These are phyloP conservation scores for Dinomys branickii DNA, from an alignment of 2,113 vertebrate species.

Conservation along the genomic window DNA sequence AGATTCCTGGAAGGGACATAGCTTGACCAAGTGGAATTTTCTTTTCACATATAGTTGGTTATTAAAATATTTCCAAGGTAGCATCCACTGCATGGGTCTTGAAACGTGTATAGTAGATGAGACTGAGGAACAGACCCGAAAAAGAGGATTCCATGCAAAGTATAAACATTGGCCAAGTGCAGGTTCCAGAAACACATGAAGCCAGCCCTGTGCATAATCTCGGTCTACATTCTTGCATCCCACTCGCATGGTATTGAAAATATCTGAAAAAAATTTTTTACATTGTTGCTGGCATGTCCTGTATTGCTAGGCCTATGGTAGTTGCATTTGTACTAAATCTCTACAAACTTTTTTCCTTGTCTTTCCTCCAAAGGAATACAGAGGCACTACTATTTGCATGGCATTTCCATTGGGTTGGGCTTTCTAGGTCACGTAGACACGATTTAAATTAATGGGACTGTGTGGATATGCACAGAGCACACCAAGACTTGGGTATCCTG, in stretches of 20 bases:
- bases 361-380: background rate
- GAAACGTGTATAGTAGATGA: background rate
- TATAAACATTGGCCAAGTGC: no score
- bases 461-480: no score
- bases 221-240: background rate
- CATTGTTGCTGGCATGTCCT: background rate
- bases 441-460: background rate
- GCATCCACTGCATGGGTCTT: background rate
- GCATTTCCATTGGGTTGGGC: background rate
- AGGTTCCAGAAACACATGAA: no score
- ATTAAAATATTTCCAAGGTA: background rate
- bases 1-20: background rate
- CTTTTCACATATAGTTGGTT: background rate
- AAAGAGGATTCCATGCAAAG: background rate
- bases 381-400: background rate
- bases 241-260: background rate
- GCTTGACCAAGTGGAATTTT: background rate
- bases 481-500: no score
- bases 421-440: background rate
- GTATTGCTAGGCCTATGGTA: no score
- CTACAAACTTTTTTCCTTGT: background rate
- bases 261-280: background rate
- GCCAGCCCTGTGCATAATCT: no score
- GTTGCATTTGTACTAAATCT: background rate
- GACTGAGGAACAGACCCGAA: fast-evolving